Base-by-base conservation (phyloP, 2,888 invertebrate species). In the Lepeophtheirus nordmannii region DNA sequence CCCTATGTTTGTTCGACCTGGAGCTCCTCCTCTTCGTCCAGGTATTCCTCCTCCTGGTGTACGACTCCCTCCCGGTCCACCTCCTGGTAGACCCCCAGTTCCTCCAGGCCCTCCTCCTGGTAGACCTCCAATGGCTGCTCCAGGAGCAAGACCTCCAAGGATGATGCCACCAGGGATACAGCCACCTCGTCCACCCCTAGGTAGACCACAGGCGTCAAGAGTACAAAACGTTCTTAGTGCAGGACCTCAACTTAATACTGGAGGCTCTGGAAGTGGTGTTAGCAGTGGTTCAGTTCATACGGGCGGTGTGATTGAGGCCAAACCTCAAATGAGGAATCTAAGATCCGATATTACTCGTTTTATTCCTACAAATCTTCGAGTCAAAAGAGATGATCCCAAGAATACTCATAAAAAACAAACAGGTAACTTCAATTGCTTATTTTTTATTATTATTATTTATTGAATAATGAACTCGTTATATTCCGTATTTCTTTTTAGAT, bases 311-410 rank as follows among this genome's bases (percentile, higher is more conserved):
- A 94, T 94, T 70, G 87, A 90, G 71, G 97, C 96, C 0, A 96
- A 96, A 74, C 96, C 97, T 0, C 94, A 96, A 78, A 92, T 98
- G 66, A n/a, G 91, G 70, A 91, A 90, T 77, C 78, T 92, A 41
- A 89, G 88, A 41, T 90, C 89, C 0, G 97, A 98, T 76, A 89
- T 96, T 0, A 98, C 96, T 0, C 80, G 92, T 67, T 96, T 97
- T 77, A 86, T 92, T 60, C 96, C 96, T 0, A 92, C 92, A 0
- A 86, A 96, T 0, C 78, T 97, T 64, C 82, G 93, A 68, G 87
- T 96, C 1, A 93, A 92, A 74, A 81, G 93, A 58, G 88, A 89
- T 71, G 89, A 89, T 17, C 17, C 53, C 53, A 73, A 85, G 53
- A 17, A 14, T n/a, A 2, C 17, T 46, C 53, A 46, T 46, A 46